These are phyloP conservation scores for Manis pentadactyla DNA, from an alignment of 2,797 vertebrate genomes.

Conservation along the genomic window DNA sequence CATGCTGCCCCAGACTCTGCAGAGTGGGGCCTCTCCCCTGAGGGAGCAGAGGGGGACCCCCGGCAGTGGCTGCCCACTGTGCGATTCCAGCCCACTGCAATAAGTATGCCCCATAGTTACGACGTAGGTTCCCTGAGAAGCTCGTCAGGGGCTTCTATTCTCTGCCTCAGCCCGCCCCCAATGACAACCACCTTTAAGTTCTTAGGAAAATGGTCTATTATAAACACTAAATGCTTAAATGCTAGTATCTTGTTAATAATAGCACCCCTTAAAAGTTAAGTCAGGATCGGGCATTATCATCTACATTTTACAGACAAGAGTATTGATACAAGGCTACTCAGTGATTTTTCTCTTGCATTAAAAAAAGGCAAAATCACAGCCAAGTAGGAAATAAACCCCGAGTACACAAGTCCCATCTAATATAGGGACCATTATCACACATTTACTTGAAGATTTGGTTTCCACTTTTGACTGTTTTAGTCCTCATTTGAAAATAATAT, in stretches of 20 bases:
- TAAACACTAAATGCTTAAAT: conserved; percentile 35
- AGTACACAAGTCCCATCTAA: background rate
- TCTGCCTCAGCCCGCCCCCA: background rate
- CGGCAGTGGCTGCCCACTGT: too few species aligned
- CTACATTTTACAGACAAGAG: background rate
- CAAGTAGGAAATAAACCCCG: background rate
- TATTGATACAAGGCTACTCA: background rate
- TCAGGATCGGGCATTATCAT: conserved; percentile 2
- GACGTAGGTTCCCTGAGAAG: background rate
- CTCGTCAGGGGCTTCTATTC: background rate
- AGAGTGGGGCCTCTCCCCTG: background rate
- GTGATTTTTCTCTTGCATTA: background rate
- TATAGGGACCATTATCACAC: background rate
- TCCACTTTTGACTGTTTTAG: background rate
- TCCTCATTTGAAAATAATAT: conserved; percentile 35
- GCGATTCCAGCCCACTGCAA: background rate
- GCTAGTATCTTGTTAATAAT: conserved; percentile 26
- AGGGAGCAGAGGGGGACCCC: background rate
- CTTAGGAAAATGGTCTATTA: background rate
- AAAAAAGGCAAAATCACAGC: background rate
- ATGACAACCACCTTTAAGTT: background rate
- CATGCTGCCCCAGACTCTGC: background rate
- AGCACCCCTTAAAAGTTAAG: background rate
- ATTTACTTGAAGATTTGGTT: background rate
- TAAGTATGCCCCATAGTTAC: background rate